A percentile compares a stretch with the other conserved stretches of the same genome.
Evolutionary conservation across 1,140 invertebrate species (phyloP).

Genomic region (Aphaenogaster rudis): DNA sequence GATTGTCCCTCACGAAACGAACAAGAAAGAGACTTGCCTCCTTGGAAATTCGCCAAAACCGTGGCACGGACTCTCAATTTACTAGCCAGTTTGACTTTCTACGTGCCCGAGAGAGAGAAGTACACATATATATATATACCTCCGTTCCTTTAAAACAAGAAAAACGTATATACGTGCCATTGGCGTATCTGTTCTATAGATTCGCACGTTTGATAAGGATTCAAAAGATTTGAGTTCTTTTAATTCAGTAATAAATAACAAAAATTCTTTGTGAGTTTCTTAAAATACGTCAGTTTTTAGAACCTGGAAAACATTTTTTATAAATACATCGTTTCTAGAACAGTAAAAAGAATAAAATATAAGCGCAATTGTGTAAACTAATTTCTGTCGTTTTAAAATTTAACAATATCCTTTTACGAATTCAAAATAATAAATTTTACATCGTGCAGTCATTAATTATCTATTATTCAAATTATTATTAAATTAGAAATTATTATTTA

Average conservation of each 20-base stretch:
- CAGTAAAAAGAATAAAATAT: background rate
- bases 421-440: background rate
- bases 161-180: constrained; percentile 16
- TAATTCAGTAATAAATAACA: background rate
- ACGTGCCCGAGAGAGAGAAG: constrained; percentile 17
- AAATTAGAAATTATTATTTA: background rate
- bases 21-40: constrained; percentile 53
- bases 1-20: constrained; percentile 48
- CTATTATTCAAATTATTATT: background rate
- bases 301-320: background rate
- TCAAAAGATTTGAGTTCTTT: background rate
- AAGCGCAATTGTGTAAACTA: background rate
- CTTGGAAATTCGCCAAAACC: constrained; percentile 62
- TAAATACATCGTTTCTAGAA: background rate
- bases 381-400: background rate
- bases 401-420: background rate
- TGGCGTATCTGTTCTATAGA: background rate
- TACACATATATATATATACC: no score
- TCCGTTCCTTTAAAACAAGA: constrained; percentile 33
- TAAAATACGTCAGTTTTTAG: background rate
- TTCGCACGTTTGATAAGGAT: background rate
- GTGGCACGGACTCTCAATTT: constrained; percentile 53
- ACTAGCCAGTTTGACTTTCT: constrained; percentile 55
- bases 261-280: background rate
- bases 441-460: background rate